A percentile compares a stretch with the other conserved stretches of the same genome.
phyloP scores from a whole-genome alignment of 2,797 vertebrate genomes.

The Cossypha niveicapilla region DNA sequence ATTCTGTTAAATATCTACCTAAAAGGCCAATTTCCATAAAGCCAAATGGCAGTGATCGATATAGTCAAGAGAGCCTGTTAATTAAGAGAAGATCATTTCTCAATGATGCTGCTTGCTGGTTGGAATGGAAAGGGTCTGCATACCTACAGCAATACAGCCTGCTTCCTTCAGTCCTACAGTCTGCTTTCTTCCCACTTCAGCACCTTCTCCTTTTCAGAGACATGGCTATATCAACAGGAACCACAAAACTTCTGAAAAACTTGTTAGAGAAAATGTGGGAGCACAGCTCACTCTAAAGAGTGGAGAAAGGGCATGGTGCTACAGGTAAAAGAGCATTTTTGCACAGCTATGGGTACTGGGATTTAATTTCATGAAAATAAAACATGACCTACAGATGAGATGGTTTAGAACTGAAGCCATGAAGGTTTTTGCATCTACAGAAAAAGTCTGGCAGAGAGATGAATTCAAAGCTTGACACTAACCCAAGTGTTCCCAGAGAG shows the following conservation, averaged over 20 bases:
- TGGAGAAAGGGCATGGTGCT: neutral
- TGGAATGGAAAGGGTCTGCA: neutral
- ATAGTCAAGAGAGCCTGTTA: neutral
- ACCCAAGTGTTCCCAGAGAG: neutral
- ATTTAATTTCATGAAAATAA: neutral
- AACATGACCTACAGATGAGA: neutral
- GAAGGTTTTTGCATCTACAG: neutral
- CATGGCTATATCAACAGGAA: neutral
- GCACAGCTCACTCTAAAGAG: neutral
- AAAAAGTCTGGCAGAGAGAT: neutral
- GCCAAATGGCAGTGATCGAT: neutral
- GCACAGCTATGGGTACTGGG: neutral
- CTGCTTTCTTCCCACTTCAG: neutral
- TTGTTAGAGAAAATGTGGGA: neutral
- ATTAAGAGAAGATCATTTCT: neutral
- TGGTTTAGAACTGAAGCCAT: neutral
- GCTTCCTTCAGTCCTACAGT: neutral
- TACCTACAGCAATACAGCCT: neutral
- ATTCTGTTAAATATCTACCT: neutral
- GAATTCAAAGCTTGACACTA: neutral
- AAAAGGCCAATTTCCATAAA: neutral
- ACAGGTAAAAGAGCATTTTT: neutral
- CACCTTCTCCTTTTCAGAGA: neutral
- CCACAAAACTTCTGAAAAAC: neutral
- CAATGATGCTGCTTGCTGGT: neutral